A percentile compares a stretch with the other conserved stretches of the same genome.
These are phyloP conservation scores for Heteromormyrus szaboi DNA, from an alignment of 2,797 vertebrate genomes.

Conservation along the genomic window DNA sequence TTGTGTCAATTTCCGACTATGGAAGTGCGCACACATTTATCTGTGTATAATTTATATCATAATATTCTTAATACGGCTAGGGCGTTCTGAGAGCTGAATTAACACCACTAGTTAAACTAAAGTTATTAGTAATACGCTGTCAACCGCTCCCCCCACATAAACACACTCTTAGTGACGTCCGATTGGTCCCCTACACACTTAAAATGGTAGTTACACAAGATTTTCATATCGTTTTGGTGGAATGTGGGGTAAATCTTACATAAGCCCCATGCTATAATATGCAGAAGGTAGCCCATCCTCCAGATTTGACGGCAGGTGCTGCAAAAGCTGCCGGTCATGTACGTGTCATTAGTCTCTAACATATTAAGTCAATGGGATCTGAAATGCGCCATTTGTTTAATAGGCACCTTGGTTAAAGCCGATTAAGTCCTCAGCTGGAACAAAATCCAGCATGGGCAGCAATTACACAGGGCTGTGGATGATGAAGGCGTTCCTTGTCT, in stretches of 20 bases:
- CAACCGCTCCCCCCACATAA: not conserved
- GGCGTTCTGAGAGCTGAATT: not conserved
- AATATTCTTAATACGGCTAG: not conserved
- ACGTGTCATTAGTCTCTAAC: not conserved
- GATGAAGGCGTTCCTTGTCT: not conserved
- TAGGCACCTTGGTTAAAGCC: not conserved
- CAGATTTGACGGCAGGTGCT: not conserved
- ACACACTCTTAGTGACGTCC: not conserved
- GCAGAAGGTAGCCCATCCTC: not conserved
- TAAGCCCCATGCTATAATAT: not conserved
- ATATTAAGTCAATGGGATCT: not conserved
- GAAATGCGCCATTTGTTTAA: not conserved
- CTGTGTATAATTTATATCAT: not conserved
- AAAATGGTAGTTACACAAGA: not conserved
- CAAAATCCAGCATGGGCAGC: not conserved
- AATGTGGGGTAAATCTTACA: not conserved
- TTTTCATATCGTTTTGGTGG: not conserved
- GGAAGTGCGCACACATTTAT: not conserved
- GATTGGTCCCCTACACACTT: not conserved
- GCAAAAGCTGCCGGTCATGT: not conserved
- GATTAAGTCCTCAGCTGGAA: not conserved
- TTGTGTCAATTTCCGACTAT: not conserved
- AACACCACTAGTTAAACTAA: not conserved
- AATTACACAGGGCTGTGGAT: not conserved
- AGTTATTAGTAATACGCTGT: not conserved